Conservation (phyloP, 2,113 vertebrate genomes). For the Sander vitreus region DNA sequence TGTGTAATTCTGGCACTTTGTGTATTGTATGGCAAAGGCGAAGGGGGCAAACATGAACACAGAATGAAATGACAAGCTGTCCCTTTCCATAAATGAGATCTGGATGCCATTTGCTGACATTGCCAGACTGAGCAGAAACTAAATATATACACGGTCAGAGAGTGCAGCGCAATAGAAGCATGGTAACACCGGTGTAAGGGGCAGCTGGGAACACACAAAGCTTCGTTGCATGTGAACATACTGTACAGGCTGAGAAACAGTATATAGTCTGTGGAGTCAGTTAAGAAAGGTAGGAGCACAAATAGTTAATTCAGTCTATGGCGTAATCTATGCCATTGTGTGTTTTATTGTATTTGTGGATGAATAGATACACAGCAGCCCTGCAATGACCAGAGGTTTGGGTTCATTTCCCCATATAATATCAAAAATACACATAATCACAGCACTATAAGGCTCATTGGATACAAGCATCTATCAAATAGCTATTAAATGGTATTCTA, state of each 20-base stretch:
- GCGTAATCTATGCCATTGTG: background rate
- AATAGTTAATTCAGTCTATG: background rate
- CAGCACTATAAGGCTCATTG: background rate
- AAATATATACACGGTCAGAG: slow-evolving; percentile 73
- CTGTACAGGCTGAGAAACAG: slow-evolving; percentile 6
- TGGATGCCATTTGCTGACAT: slow-evolving; percentile 74
- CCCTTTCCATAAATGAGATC: slow-evolving; percentile 60
- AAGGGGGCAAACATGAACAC: slow-evolving; percentile 41
- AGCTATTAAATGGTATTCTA: background rate
- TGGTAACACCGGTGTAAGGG: slow-evolving; percentile 55
- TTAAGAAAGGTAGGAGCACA: background rate
- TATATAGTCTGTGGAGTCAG: slow-evolving; percentile 13
- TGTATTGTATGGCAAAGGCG: slow-evolving; percentile 20
- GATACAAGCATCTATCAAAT: background rate
- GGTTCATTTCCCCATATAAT: background rate
- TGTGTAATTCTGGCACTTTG: slow-evolving; percentile 44
- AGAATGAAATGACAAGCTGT: slow-evolving; percentile 67
- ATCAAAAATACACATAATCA: background rate
- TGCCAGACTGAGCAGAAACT: slow-evolving; percentile 53
- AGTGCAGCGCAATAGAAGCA: slow-evolving; percentile 49
- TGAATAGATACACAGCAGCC: background rate
- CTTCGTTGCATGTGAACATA: slow-evolving; percentile 23
- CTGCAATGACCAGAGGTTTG: background rate
- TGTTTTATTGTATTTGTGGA: background rate
- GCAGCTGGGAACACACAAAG: slow-evolving; percentile 62